A percentile compares a stretch with the other conserved stretches of the same genome.
These are phyloP conservation scores for Mormyrus iriodes DNA, from an alignment of 2,113 vertebrate species.

Conservation along the genomic window DNA sequence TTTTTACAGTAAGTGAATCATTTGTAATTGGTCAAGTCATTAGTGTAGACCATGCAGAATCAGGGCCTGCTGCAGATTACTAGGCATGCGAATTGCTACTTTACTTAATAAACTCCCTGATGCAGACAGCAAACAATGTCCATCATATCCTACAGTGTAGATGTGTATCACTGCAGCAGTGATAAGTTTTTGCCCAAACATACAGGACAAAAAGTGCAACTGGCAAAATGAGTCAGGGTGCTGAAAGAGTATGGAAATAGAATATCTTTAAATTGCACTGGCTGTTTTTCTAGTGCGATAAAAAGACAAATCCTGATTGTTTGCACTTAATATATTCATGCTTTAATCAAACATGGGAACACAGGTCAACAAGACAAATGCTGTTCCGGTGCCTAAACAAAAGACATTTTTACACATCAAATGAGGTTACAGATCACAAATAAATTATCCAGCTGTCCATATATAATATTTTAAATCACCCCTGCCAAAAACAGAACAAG, in stretches of 20 bases:
- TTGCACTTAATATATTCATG: slow-evolving; percentile 49
- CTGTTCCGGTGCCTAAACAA: slow-evolving; percentile 57
- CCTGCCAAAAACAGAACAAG: slow-evolving; percentile 21
- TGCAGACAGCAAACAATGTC: neutral
- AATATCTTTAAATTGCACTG: neutral
- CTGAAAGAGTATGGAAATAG: neutral
- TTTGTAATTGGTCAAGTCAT: neutral
- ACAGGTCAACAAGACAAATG: slow-evolving; percentile 52
- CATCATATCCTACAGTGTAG: neutral
- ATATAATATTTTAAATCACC: neutral
- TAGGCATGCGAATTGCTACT: neutral
- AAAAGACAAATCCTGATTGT: neutral
- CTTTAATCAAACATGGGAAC: slow-evolving; percentile 65
- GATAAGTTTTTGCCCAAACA: neutral
- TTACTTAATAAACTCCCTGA: neutral
- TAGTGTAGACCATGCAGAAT: neutral
- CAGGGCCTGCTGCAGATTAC: neutral
- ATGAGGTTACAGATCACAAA: neutral
- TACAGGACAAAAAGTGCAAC: neutral
- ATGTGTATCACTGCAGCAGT: neutral
- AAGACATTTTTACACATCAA: slow-evolving; percentile 3
- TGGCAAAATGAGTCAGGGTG: neutral
- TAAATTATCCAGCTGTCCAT: neutral
- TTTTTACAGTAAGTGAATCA: neutral
- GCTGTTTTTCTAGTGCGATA: neutral